These are phyloP conservation scores for Meloidogyne exigua DNA, from an alignment of 1,140 invertebrate species.

Conservation along the genomic window DNA sequence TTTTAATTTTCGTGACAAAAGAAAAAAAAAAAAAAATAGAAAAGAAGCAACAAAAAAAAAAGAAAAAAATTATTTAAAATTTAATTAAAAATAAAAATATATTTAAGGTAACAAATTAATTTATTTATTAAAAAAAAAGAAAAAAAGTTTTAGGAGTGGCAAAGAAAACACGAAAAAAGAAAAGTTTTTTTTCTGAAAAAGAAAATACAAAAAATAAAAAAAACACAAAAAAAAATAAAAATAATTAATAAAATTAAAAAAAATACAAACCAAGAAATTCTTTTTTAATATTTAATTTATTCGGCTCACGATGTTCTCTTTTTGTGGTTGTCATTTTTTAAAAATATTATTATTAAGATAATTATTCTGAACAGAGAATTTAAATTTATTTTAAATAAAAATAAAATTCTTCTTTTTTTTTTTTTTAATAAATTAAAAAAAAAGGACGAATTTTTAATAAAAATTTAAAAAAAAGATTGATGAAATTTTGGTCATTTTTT, in stretches of 20 bases:
- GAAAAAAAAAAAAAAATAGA: background rate
- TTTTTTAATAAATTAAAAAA: too few relatives aligned
- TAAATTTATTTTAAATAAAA: background rate
- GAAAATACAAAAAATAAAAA: too few relatives aligned
- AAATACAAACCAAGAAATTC: slow-evolving; percentile 30
- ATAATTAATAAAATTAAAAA: background rate
- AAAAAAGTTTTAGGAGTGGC: background rate
- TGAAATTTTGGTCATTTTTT: background rate
- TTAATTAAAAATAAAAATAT: background rate
- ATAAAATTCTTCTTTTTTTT: too few relatives aligned
- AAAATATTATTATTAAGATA: background rate
- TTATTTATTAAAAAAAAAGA: too few relatives aligned
- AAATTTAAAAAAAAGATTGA: too few relatives aligned
- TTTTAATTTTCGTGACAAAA: background rate
- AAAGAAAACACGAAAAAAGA: background rate
- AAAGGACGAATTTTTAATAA: too few relatives aligned
- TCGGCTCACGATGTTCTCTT: slow-evolving; percentile 25
- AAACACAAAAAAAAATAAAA: background rate
- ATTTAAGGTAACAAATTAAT: background rate
- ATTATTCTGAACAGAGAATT: background rate
- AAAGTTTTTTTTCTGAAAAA: background rate
- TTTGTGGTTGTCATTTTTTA: background rate
- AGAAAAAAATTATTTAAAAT: background rate
- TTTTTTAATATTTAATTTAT: slow-evolving; percentile 28
- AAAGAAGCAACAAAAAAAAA: background rate